phyloP scores from a whole-genome alignment of 1,140 invertebrate genomes.

The Drosophila mojavensis region DNA sequence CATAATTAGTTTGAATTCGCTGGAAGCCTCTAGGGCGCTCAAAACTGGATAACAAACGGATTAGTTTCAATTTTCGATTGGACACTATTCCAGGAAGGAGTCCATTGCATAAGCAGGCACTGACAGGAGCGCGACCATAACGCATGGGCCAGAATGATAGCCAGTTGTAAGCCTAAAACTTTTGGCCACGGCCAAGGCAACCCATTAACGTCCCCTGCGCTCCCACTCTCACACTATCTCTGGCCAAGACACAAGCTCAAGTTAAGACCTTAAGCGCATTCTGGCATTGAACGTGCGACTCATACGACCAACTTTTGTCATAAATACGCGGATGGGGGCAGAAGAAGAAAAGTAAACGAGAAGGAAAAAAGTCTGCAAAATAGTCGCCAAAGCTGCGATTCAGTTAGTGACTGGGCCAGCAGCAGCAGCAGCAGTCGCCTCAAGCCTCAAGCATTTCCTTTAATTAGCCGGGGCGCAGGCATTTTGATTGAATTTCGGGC shows the following conservation, averaged over 20 bases:
- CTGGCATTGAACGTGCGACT: conserved; percentile 44
- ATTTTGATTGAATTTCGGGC: conserved; percentile 62
- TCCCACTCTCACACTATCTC: too few species aligned
- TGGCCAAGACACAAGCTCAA: conserved; percentile 34
- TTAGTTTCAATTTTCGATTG: conserved; percentile 47
- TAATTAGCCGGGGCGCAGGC: conserved; percentile 62
- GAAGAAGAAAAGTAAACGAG: not conserved
- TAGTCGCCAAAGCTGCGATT: not conserved
- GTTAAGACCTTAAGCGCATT: conserved; percentile 66
- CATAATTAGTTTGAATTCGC: conserved; percentile 68
- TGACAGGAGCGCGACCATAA: not conserved
- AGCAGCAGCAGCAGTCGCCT: too few species aligned
- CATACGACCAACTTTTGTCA: conserved; percentile 51
- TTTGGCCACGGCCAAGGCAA: conserved; percentile 7
- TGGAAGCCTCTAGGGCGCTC: conserved; percentile 37
- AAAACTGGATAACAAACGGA: conserved; percentile 59
- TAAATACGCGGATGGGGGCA: conserved; percentile 12
- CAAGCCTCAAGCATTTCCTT: conserved; percentile 33
- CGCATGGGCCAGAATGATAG: conserved; percentile 11
- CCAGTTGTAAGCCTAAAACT: conserved; percentile 13
- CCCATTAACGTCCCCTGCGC: not conserved
- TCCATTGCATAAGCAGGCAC: conserved; percentile 5
- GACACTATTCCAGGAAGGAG: conserved; percentile 19
- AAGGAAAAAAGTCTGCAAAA: not conserved
- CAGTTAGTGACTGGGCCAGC: not conserved